phyloP scores from a whole-genome alignment of 2,797 vertebrate genomes.

The Hoplostethus mediterraneus region DNA sequence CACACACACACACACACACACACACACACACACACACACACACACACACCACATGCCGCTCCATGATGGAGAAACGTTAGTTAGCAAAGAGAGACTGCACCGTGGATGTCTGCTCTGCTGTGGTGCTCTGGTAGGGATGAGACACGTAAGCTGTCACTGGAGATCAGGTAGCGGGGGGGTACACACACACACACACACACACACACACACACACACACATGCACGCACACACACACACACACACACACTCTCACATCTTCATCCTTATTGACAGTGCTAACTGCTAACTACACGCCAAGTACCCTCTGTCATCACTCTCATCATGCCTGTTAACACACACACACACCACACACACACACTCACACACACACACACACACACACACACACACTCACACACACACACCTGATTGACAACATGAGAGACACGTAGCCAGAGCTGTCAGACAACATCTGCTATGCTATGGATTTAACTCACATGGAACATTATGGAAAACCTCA shows the following conservation, averaged over 20 bases:
- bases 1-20: conserved; percentile 7
- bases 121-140: conserved; percentile 40
- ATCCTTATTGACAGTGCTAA: conserved; percentile 29
- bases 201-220: not conserved
- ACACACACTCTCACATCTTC: conserved; percentile 7
- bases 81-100: conserved; percentile 30
- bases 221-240: conserved; percentile 4
- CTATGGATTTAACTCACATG: conserved; percentile 32
- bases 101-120: conserved; percentile 30
- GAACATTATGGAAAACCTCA: conserved; percentile 12
- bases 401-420: conserved; percentile 49
- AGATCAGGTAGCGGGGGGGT: conserved; percentile 47
- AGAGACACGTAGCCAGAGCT: conserved; percentile 38
- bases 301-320: conserved; percentile 37
- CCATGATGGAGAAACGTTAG: conserved; percentile 59
- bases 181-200: conserved; percentile 1
- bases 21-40: conserved; percentile 12
- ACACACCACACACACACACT: not conserved
- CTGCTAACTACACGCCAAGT: conserved; percentile 47
- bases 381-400: not conserved
- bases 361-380: conserved; percentile 5
- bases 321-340: conserved; percentile 13
- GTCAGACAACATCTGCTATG: conserved; percentile 40
- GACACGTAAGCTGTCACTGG: conserved; percentile 43
- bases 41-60: not conserved